phyloP scores from a whole-genome alignment of 2,797 vertebrate species.

The Artibeus jamaicensis region DNA sequence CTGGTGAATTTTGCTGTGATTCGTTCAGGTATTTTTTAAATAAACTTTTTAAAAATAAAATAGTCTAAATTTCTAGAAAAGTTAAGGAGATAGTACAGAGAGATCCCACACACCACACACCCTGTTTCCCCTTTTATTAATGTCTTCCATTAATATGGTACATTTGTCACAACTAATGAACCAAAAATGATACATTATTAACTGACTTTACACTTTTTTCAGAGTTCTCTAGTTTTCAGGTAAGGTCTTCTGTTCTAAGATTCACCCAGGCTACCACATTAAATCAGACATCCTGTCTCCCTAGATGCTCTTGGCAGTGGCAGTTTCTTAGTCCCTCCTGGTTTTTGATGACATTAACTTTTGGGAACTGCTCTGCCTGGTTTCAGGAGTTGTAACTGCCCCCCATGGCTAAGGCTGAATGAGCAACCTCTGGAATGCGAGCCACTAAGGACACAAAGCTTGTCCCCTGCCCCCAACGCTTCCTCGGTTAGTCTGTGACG shows the following conservation, averaged over 20 bases:
- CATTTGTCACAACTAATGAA: not conserved
- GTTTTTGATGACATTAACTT: not conserved
- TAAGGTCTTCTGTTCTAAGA: not conserved
- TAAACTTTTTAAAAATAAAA: not conserved
- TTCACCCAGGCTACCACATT: not conserved
- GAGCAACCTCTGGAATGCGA: too few relatives aligned
- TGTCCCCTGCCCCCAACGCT: too few relatives aligned
- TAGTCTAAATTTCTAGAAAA: not conserved
- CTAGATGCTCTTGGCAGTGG: not conserved
- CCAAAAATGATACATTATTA: not conserved
- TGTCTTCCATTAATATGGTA: not conserved
- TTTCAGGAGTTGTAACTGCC: too few relatives aligned
- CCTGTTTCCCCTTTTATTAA: not conserved
- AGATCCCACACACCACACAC: not conserved
- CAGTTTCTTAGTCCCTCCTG: not conserved
- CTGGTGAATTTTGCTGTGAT: not conserved
- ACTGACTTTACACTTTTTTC: not conserved
- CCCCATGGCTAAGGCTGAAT: too few relatives aligned
- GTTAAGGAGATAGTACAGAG: not conserved
- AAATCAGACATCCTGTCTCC: not conserved
- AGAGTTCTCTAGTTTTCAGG: not conserved
- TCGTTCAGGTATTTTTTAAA: not conserved
- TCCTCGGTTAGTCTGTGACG: too few relatives aligned
- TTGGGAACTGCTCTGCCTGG: too few relatives aligned
- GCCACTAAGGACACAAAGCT: too few relatives aligned